Evolutionary conservation across 2,113 vertebrate genomes (phyloP).

Genomic region (Rhinichthys klamathensis): DNA sequence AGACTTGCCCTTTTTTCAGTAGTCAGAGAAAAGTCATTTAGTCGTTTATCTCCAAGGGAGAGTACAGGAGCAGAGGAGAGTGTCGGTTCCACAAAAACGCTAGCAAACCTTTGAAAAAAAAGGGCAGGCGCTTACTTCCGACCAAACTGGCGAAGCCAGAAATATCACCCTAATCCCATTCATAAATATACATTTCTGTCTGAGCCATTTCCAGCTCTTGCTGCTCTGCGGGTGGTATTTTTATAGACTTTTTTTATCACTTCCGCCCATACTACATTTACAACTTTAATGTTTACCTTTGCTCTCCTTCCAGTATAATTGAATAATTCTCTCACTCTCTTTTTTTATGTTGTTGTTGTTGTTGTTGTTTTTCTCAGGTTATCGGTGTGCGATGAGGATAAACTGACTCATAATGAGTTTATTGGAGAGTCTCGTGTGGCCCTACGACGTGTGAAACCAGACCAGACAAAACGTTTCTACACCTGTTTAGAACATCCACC

Average conservation of each 20-base stretch:
- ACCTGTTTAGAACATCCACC: slow-evolving; percentile 85
- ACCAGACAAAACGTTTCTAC: slow-evolving; percentile 84
- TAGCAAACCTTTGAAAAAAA: slow-evolving; percentile 45
- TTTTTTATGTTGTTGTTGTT: slow-evolving; percentile 1
- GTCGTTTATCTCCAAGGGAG: slow-evolving; percentile 41
- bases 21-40: slow-evolving; percentile 50
- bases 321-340: slow-evolving; percentile 21
- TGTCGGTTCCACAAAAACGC: neutral
- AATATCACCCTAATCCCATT: slow-evolving; percentile 54
- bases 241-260: neutral
- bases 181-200: slow-evolving; percentile 56
- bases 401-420: slow-evolving; percentile 88
- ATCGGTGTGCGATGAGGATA: slow-evolving; percentile 88
- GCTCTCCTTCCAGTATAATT: slow-evolving; percentile 21
- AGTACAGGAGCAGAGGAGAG: slow-evolving; percentile 28
- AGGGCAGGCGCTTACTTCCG: slow-evolving; percentile 7
- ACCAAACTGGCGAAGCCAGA: slow-evolving; percentile 29
- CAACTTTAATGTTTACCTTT: neutral
- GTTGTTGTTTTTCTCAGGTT: slow-evolving; percentile 72
- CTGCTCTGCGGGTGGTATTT: slow-evolving; percentile 16
- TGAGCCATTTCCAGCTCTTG: slow-evolving; percentile 32
- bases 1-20: slow-evolving; percentile 1
- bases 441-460: slow-evolving; percentile 81
- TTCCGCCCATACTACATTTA: neutral
- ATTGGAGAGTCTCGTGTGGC: slow-evolving; percentile 86